Percentiles rank a stretch among this genome's conserved stretches.
Conservation (phyloP, 2,797 vertebrate species). For the Hippoglossus hippoglossus region DNA sequence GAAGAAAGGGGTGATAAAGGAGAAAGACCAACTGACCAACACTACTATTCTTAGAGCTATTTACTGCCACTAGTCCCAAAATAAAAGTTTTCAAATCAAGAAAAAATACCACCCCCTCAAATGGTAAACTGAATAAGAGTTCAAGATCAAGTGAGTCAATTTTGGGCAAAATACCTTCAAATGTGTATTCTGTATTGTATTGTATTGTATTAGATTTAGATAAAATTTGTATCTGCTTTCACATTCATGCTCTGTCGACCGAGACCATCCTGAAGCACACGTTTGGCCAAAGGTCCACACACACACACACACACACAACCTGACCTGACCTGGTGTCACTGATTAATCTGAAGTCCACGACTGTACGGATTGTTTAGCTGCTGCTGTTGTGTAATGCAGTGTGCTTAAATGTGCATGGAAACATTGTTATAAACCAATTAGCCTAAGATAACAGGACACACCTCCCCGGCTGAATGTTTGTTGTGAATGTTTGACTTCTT, state of each 20-base stretch:
- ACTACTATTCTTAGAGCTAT: too few species aligned
- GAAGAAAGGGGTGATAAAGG: too few species aligned
- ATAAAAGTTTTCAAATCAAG: not conserved
- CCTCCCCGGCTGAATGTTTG: not conserved
- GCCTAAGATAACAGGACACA: conserved; percentile 27
- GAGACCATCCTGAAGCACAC: not conserved
- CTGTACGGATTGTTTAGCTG: conserved; percentile 9
- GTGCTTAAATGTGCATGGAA: conserved; percentile 9
- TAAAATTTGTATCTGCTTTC: not conserved
- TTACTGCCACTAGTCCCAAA: not conserved
- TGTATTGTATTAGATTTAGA: too few species aligned
- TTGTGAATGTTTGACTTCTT: conserved; percentile 10
- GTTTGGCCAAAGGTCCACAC: conserved; percentile 17
- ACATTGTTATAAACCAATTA: conserved; percentile 27
- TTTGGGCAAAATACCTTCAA: too few species aligned
- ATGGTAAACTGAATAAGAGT: too few species aligned
- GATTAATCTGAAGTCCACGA: conserved; percentile 42
- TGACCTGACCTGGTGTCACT: conserved; percentile 38
- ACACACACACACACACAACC: too few species aligned
- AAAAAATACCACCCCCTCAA: not conserved
- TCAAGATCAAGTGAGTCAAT: too few species aligned
- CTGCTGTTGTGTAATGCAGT: conserved; percentile 8
- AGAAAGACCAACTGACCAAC: too few species aligned
- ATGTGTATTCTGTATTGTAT: too few species aligned
- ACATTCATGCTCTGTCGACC: not conserved